Conservation (phyloP, 2,113 vertebrate species). For the Sinocyclocheilus maitianheensis region DNA sequence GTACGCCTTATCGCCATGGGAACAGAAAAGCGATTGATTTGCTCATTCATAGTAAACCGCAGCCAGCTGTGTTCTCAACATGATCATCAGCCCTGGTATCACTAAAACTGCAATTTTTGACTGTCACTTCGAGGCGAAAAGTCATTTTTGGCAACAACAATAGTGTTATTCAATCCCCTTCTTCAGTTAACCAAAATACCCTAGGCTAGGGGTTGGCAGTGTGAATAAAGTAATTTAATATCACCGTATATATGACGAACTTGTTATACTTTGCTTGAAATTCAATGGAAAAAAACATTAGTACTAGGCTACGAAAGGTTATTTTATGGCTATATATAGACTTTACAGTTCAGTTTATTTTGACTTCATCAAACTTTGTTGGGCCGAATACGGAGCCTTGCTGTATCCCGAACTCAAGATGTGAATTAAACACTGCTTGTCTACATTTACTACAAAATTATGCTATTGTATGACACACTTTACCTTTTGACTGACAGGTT, state of each 20-base stretch:
- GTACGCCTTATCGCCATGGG: background rate
- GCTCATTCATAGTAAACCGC: background rate
- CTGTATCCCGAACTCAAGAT: background rate
- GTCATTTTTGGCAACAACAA: background rate
- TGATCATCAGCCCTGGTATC: background rate
- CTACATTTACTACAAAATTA: background rate
- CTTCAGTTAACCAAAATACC: background rate
- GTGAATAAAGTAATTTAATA: background rate
- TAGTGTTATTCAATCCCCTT: slow-evolving; percentile 10
- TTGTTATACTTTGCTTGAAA: background rate
- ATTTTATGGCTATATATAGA: background rate
- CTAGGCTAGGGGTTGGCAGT: background rate
- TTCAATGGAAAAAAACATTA: background rate
- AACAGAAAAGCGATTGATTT: background rate
- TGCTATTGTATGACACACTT: background rate
- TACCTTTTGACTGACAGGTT: background rate
- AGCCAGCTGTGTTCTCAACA: background rate
- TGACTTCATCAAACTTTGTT: background rate
- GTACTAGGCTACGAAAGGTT: background rate
- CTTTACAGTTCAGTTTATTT: background rate
- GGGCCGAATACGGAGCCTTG: background rate
- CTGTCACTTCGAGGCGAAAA: background rate
- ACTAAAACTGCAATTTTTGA: background rate
- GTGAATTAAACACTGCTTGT: background rate
- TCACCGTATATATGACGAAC: background rate